Evolutionary conservation across 2,797 vertebrate species (phyloP).

Genomic region (Molothrus aeneus): DNA sequence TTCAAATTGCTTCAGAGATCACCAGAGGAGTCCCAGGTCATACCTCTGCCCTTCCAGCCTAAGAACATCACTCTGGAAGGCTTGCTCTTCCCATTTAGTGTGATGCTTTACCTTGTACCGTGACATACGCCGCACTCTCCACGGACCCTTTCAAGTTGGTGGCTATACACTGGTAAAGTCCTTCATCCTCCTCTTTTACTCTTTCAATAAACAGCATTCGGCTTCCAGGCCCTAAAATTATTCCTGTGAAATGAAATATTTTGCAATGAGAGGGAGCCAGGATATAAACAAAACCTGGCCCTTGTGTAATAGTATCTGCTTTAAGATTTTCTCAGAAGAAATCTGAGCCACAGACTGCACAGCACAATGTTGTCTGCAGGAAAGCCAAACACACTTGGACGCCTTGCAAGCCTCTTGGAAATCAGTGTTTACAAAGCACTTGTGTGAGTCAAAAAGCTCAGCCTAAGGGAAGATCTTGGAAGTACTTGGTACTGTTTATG

Average conservation of each 20-base stretch:
- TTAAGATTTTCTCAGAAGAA: conserved; percentile 28
- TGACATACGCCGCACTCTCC: conserved; percentile 87
- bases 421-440: not conserved
- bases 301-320: conserved; percentile 48
- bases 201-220: conserved; percentile 90
- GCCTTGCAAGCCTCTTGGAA: not conserved
- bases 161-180: conserved; percentile 88
- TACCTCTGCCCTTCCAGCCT: not conserved
- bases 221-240: conserved; percentile 86
- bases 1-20: conserved; percentile 14
- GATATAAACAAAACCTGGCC: conserved; percentile 51
- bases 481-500: not conserved
- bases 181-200: conserved; percentile 89
- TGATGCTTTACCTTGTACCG: conserved; percentile 84
- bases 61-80: not conserved
- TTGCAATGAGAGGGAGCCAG: conserved; percentile 59
- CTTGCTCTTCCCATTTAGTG: not conserved
- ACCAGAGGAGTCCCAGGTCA: not conserved
- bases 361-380: not conserved
- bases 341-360: not conserved
- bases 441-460: not conserved
- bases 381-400: not conserved
- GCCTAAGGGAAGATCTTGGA: not conserved
- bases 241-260: conserved; percentile 80
- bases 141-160: conserved; percentile 88